phyloP scores from a whole-genome alignment of 1,140 invertebrate genomes.

The Drosophila mayri region DNA sequence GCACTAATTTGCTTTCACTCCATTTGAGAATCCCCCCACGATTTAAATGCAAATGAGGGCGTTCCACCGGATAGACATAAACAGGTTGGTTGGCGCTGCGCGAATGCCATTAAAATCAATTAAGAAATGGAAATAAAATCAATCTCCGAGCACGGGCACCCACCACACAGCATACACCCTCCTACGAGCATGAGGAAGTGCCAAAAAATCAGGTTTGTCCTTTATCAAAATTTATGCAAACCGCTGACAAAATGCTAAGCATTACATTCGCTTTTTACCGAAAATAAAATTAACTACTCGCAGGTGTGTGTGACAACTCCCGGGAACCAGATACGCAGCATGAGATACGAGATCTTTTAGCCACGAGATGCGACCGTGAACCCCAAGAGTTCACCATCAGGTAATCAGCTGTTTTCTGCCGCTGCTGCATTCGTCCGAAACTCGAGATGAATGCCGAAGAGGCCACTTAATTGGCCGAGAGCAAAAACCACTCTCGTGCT shows the following conservation, averaged over 20 bases:
- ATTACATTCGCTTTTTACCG: constrained; percentile 46
- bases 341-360: constrained; percentile 17
- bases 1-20: constrained; percentile 58
- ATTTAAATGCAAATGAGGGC: constrained; percentile 72
- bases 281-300: constrained; percentile 14
- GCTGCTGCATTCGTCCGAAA: constrained; percentile 35
- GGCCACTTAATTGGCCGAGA: constrained; percentile 34
- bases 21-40: constrained; percentile 38
- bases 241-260: constrained; percentile 35
- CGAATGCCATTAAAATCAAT: constrained; percentile 59
- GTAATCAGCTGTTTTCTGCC: constrained; percentile 41
- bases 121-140: constrained; percentile 60
- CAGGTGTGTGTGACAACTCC: constrained; percentile 35
- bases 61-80: constrained; percentile 43
- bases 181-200: constrained; percentile 42
- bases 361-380: constrained; percentile 41
- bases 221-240: constrained; percentile 54
- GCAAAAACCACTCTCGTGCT: constrained; percentile 16
- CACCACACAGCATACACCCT: constrained; percentile 11
- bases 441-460: neutral
- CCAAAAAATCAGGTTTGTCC: constrained; percentile 28
- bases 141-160: constrained; percentile 37
- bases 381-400: constrained; percentile 49
- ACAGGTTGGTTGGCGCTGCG: constrained; percentile 15
- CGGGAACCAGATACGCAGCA: constrained; percentile 18